Base-by-base conservation (phyloP, 2,888 invertebrate species). In the Ophion obscuratus region DNA sequence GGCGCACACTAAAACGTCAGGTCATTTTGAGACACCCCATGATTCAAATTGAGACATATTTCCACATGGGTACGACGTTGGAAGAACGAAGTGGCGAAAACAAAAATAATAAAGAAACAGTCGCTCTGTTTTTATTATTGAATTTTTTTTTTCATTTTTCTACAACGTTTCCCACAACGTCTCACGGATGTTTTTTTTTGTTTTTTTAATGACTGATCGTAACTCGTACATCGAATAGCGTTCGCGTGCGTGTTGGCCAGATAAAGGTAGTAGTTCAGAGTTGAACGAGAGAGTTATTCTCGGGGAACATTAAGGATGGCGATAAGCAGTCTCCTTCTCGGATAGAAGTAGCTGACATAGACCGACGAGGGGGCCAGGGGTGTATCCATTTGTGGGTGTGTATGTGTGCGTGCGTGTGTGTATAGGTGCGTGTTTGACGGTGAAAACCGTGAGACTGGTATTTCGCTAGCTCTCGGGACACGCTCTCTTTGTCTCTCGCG, bases 381-480 rank as follows among this genome's bases (percentile, higher is more conserved):
- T 88, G 88, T 87, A 88, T 85, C 87, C 82, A 80, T 77, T 84
- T 81, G 89, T 11, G 17, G 3, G 53, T 53, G 17, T 4, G 17
- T 17, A 17, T 3, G 53, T 53, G 11, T 53, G 11, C 11, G 14
- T 86, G 89, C 88, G 14, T 14, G 53, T 11, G 53, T 53, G 11
- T 47, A 47, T 53, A 53, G 53, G 14, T 86, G 89, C 88, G 90
- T 87, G 90, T 90, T 89, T 88, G 81, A 20, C 84, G 81, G 87
- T 76, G 81, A 76, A 75, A 84, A 93, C 91, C 93, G 93, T 93
- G 93, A 93, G 93, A 93, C 91, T 87, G 93, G 93, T 93, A 93
- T 93, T 93, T 92, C 90, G 86, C 68, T 73, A 79, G 89, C 84
- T 80, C 77, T 87, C 89, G 85, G 88, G 83, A 6, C 47, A 36